phyloP scores from a whole-genome alignment of 2,888 invertebrate species.

The Omphaloscelis lunosa region DNA sequence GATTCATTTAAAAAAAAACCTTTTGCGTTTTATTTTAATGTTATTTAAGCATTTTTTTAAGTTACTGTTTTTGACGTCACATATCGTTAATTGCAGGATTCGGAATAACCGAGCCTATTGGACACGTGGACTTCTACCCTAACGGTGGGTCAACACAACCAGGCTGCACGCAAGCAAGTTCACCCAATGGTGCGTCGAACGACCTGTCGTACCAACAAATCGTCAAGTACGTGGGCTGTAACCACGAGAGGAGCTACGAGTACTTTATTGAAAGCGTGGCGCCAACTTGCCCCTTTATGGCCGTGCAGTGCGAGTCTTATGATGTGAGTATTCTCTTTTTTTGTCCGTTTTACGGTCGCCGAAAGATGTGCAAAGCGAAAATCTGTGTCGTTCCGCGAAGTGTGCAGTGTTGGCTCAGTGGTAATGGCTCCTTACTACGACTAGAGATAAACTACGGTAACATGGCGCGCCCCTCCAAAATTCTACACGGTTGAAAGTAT shows the following conservation, averaged over 20 bases:
- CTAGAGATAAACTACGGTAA: too few relatives aligned
- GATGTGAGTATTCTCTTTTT: slow-evolving; percentile 87
- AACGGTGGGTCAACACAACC: slow-evolving; percentile 95
- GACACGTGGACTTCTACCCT: slow-evolving; percentile 97
- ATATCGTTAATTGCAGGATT: slow-evolving; percentile 86
- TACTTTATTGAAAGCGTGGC: slow-evolving; percentile 96
- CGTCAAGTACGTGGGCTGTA: slow-evolving; percentile 94
- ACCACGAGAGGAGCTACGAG: slow-evolving; percentile 96
- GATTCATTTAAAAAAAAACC: too few relatives aligned
- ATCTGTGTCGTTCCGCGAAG: not conserved
- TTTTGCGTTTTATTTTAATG: too few relatives aligned
- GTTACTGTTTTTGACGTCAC: not conserved
- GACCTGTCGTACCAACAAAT: slow-evolving; percentile 84
- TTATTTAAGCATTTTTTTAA: too few relatives aligned
- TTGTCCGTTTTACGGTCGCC: not conserved
- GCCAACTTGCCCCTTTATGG: slow-evolving; percentile 94
- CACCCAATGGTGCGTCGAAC: slow-evolving; percentile 68
- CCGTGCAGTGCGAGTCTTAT: slow-evolving; percentile 95
- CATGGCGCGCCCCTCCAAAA: too few relatives aligned
- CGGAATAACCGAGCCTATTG: slow-evolving; percentile 95
- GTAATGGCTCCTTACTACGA: not conserved
- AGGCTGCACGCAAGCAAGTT: slow-evolving; percentile 80
- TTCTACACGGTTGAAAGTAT: too few relatives aligned
- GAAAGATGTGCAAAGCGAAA: not conserved
- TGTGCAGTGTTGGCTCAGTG: not conserved